Conservation (phyloP, 1,140 invertebrate species). For the Aphelinus atriplicis region DNA sequence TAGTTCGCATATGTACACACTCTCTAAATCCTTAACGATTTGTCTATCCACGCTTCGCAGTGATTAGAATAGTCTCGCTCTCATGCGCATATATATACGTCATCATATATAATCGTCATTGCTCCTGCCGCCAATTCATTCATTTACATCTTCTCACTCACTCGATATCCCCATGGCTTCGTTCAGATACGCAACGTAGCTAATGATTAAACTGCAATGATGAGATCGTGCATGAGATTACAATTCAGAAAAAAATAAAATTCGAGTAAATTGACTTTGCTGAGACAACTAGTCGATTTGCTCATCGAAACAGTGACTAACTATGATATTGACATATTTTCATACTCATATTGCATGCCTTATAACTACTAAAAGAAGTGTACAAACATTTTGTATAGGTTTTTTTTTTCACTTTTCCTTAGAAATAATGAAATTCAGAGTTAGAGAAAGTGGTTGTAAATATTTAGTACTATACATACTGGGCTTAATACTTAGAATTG, state of each 20-base stretch:
- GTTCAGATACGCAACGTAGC: constrained; percentile 25
- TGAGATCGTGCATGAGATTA: constrained; percentile 35
- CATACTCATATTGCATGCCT: constrained; percentile 33
- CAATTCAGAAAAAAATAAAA: not conserved
- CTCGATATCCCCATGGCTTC: constrained; percentile 28
- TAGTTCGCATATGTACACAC: constrained; percentile 31
- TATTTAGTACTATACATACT: constrained; percentile 6
- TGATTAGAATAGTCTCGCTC: constrained; percentile 26
- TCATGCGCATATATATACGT: constrained; percentile 14
- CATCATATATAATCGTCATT: constrained; percentile 27
- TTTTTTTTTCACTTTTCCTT: constrained; percentile 7
- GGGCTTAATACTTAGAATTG: constrained; percentile 19
- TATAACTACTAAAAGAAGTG: constrained; percentile 22
- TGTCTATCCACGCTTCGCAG: constrained; percentile 27
- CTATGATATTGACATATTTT: constrained; percentile 28
- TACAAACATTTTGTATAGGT: constrained; percentile 13
- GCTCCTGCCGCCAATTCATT: constrained; percentile 30
- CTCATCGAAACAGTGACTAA: constrained; percentile 27
- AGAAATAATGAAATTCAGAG: constrained; percentile 14
- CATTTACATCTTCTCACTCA: constrained; percentile 28
- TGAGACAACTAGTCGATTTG: constrained; percentile 25
- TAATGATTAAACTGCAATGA: constrained; percentile 22
- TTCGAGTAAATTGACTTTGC: constrained; percentile 33
- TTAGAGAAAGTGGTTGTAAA: constrained; percentile 25
- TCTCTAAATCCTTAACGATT: constrained; percentile 21